Conservation (phyloP, 2,888 invertebrate genomes). For the Lepidochitona cinerea region DNA sequence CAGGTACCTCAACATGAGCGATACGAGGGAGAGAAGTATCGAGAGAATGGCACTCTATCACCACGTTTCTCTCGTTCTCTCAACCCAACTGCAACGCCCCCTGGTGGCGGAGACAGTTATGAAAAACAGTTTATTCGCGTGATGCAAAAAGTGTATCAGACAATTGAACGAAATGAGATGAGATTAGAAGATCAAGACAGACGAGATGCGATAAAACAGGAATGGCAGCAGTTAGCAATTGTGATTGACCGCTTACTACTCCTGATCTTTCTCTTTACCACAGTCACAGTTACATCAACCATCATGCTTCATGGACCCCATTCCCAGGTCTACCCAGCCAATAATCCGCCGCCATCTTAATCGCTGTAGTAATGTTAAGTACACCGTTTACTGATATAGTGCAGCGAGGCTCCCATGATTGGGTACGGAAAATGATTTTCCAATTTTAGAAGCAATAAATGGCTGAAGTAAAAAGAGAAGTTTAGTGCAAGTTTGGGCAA, state of each 20-base stretch:
- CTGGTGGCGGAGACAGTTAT: conserved; percentile 69
- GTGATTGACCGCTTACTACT: conserved; percentile 79
- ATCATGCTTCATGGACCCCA: conserved; percentile 42
- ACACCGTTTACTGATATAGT: no score
- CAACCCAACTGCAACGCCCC: conserved; percentile 21
- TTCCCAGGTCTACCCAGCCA: not conserved
- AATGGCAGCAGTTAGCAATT: conserved; percentile 81
- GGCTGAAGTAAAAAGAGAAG: no score
- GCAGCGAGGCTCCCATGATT: no score
- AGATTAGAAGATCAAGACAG: conserved; percentile 84
- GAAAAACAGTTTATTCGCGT: conserved; percentile 79
- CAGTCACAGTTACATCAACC: conserved; percentile 66
- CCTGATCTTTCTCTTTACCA: conserved; percentile 69
- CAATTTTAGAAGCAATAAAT: no score
- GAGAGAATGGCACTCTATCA: conserved; percentile 57
- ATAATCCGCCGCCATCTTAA: no score
- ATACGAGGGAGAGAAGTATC: conserved; percentile 35
- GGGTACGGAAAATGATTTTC: no score
- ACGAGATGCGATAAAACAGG: conserved; percentile 82
- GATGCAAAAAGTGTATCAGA: conserved; percentile 79
- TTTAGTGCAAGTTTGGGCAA: no score
- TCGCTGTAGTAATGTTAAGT: no score
- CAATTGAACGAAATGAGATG: conserved; percentile 83
- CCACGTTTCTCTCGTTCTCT: conserved; percentile 45
- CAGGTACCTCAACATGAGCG: conserved; percentile 40